Percentiles rank a stretch among this genome's conserved stretches.
These are phyloP conservation scores for Cephonodes hylas DNA, from an alignment of 2,888 invertebrate genomes.

Conservation along the genomic window DNA sequence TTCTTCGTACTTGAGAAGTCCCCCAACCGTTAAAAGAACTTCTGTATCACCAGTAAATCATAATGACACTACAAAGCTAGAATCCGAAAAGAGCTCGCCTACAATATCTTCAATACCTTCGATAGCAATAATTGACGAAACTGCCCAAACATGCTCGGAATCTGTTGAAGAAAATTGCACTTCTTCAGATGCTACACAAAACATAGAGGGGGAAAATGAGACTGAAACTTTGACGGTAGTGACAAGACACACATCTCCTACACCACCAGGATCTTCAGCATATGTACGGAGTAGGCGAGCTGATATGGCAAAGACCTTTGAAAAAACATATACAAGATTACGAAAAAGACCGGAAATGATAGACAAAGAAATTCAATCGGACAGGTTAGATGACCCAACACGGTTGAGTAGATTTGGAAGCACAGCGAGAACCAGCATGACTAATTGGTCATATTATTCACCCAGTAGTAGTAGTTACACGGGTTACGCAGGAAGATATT, in stretches of 20 bases:
- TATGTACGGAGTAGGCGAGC: slow-evolving; percentile 85
- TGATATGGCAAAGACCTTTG: slow-evolving; percentile 86
- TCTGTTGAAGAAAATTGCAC: slow-evolving; percentile 29
- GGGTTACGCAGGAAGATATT: slow-evolving; percentile 74
- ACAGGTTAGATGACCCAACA: slow-evolving; percentile 85
- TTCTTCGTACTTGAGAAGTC: slow-evolving; percentile 67
- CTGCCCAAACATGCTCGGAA: slow-evolving; percentile 29
- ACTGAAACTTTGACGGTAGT: slow-evolving; percentile 82
- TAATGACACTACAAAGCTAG: slow-evolving; percentile 44
- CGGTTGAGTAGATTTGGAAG: slow-evolving; percentile 83
- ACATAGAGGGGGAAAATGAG: slow-evolving; percentile 44
- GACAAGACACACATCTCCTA: slow-evolving; percentile 90
- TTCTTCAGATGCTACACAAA: slow-evolving; percentile 27
- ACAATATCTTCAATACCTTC: slow-evolving; percentile 27
- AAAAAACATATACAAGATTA: slow-evolving; percentile 84
- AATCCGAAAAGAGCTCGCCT: slow-evolving; percentile 43
- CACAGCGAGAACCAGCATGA: slow-evolving; percentile 80
- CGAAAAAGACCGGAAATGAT: slow-evolving; percentile 79
- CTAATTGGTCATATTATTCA: slow-evolving; percentile 84
- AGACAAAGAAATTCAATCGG: slow-evolving; percentile 89
- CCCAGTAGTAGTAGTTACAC: slow-evolving; percentile 64
- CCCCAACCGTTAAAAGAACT: slow-evolving; percentile 60
- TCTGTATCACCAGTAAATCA: slow-evolving; percentile 64
- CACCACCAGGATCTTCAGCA: slow-evolving; percentile 83
- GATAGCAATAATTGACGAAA: slow-evolving; percentile 38